Base-by-base conservation (phyloP, 2,888 invertebrate species). In the Cephus sareptanus region DNA sequence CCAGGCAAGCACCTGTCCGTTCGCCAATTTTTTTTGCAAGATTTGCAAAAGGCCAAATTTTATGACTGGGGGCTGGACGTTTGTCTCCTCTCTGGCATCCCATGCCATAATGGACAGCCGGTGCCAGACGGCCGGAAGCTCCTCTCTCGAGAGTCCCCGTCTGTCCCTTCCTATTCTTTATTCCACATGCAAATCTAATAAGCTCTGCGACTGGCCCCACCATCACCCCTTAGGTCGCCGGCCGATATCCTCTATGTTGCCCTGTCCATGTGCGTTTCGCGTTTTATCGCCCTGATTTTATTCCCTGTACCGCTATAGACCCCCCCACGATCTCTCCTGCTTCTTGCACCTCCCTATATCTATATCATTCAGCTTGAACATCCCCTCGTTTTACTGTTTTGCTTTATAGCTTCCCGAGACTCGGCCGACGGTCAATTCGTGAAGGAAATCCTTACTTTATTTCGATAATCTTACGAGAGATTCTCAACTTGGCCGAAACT, bases 131-230 rank as follows among this genome's bases (percentile, higher is more conserved):
- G 13, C 71, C 71, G 71, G 71, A 71, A 71, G 33, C 23, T 56
- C 40, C 40, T 40, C 23, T 56, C 40, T 40, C 40, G 40, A 56
- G 40, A 56, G 40, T 56, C 40, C 23, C 71, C 71, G 71, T 71
- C 31, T 31, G 71, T 30, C 71, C 31, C 33, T 71, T 33, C 33
- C 30, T 71, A 71, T 71, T 71, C 71, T 71, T 71, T 71, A 71
- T 71, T 71, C 71, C 71, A 71, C 71, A 71, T 71, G 71, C 71
- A 71, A 71, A 71, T 71, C 71, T 71, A 71, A 71, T 71, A 71
- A 71, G 71, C 71, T 71, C 71, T 31, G 71, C 71, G 23, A 71
- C 71, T 71, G 71, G 30, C 23, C 40, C 40, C 40, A 23, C 23
- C 40, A 23, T 1, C 40, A 6, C 2, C 40, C 40, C 23, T 56